phyloP scores from a whole-genome alignment of 1,140 invertebrate genomes.

The Drosophila baimaii region DNA sequence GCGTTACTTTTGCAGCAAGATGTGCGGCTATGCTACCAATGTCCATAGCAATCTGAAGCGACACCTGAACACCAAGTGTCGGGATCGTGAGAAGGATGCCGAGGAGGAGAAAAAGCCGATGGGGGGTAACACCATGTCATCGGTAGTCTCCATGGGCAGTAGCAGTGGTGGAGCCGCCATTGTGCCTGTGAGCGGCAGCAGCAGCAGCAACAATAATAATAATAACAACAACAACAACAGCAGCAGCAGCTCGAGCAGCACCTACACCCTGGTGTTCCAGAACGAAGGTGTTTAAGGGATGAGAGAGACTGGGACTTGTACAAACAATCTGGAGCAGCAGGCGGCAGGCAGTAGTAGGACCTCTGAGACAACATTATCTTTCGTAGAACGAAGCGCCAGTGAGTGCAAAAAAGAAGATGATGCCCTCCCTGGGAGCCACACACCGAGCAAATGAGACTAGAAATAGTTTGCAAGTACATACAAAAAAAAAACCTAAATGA shows the following conservation, averaged over 20 bases:
- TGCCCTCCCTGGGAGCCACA: conserved; percentile 6
- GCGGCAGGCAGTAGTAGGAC: too few species aligned
- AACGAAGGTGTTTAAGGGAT: conserved; percentile 55
- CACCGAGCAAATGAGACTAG: conserved; percentile 27
- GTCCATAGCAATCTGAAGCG: conserved; percentile 86
- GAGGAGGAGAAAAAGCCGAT: conserved; percentile 61
- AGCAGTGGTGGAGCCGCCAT: not conserved
- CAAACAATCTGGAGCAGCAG: conserved; percentile 54
- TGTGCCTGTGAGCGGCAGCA: conserved; percentile 18
- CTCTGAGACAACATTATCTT: too few species aligned
- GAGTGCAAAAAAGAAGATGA: not conserved
- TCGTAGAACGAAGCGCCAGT: conserved; percentile 36
- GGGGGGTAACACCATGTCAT: not conserved
- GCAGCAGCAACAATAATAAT: conserved; percentile 19
- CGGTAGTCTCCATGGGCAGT: not conserved
- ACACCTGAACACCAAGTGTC: conserved; percentile 84
- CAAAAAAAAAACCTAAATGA: conserved; percentile 6
- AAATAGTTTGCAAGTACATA: conserved; percentile 64
- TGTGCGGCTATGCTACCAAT: conserved; percentile 86
- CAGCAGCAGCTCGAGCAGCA: conserved; percentile 62
- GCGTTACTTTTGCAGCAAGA: conserved; percentile 84
- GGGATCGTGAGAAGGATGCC: conserved; percentile 78
- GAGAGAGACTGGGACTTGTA: conserved; percentile 58
- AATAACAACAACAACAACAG: conserved; percentile 25
- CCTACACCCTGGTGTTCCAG: conserved; percentile 77